Evolutionary conservation across 2,888 invertebrate species (phyloP).

Genomic region (Physocephala rufipes): DNA sequence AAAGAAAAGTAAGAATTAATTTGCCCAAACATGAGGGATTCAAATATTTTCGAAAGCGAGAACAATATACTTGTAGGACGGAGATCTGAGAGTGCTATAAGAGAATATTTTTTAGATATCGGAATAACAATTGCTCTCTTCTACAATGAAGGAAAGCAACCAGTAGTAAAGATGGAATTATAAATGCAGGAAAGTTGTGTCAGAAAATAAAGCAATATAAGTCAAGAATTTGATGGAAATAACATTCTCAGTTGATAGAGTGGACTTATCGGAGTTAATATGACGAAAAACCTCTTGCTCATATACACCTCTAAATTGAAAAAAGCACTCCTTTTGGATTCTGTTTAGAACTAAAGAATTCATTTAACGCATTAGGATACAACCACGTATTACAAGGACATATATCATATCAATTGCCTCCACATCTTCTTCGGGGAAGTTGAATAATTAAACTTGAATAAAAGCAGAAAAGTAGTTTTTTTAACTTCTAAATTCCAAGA

Average conservation of each 20-base stretch:
- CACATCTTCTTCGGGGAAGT: neutral
- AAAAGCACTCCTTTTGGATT: neutral
- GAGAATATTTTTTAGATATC: neutral
- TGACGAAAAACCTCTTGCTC: neutral
- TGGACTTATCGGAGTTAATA: conserved; percentile 1
- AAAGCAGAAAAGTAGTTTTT: neutral
- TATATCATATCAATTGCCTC: neutral
- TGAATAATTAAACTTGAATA: neutral
- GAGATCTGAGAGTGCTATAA: neutral
- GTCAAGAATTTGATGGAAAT: neutral
- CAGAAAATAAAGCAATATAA: neutral
- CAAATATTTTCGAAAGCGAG: conserved; percentile 1
- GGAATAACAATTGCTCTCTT: too few relatives aligned
- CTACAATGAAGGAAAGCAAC: neutral
- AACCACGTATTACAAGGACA: neutral
- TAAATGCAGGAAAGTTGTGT: neutral
- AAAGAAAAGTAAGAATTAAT: neutral
- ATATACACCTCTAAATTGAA: neutral
- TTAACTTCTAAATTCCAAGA: neutral
- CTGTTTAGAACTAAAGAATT: neutral
- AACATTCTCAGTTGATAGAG: neutral
- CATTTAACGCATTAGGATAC: neutral
- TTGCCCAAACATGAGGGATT: conserved; percentile 3
- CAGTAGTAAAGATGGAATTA: neutral
- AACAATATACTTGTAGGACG: neutral